phyloP scores from a whole-genome alignment of 2,888 invertebrate genomes.

The Lasioglossum villosulum region DNA sequence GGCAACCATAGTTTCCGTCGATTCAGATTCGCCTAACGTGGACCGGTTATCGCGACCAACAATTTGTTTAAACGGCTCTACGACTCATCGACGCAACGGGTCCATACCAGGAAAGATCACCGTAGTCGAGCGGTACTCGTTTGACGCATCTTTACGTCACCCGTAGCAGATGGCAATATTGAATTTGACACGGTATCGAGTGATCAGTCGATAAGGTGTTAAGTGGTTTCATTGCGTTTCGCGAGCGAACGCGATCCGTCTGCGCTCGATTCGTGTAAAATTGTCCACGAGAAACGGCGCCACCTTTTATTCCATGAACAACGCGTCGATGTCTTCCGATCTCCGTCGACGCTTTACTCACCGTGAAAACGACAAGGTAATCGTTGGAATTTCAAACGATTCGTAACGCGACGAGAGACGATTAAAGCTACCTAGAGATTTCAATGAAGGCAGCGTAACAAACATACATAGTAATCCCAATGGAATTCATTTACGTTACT shows the following conservation, averaged over 20 bases:
- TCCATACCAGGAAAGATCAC: background rate
- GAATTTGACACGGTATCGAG: background rate
- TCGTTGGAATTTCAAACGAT: constrained; percentile 1
- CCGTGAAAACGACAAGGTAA: constrained; percentile 4
- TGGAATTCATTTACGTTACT: background rate
- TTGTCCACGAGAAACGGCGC: background rate
- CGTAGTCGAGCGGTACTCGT: background rate
- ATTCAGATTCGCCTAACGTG: background rate
- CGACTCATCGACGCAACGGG: background rate
- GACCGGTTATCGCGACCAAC: background rate
- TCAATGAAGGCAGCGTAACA: background rate
- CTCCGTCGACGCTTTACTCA: background rate
- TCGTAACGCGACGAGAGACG: constrained; percentile 7
- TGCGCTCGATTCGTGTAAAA: background rate
- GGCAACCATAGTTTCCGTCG: background rate
- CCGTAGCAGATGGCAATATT: background rate
- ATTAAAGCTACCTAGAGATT: background rate
- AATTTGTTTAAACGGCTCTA: background rate
- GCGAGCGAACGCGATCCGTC: background rate
- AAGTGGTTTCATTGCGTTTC: background rate
- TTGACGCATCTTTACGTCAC: background rate
- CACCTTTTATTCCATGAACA: background rate
- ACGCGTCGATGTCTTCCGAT: background rate
- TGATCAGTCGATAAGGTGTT: background rate
- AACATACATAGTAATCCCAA: background rate